These are phyloP conservation scores for Tamandua tetradactyla DNA, from an alignment of 2,797 vertebrate genomes.

Conservation along the genomic window DNA sequence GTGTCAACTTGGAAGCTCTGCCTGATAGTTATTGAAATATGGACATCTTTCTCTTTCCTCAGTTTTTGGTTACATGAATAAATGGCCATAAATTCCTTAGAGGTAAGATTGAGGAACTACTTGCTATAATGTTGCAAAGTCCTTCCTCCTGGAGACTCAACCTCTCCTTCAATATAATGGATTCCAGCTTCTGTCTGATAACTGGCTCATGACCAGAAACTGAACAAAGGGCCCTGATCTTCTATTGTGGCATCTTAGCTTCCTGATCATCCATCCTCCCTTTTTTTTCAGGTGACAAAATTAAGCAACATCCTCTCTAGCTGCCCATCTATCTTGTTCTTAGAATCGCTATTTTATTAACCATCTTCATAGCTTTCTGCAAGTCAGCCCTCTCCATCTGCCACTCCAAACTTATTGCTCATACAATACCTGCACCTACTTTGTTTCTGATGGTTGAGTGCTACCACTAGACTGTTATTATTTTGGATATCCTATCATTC, in stretches of 20 bases:
- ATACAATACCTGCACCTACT: background rate
- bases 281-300: conserved; percentile 4
- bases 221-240: background rate
- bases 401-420: background rate
- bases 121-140: background rate
- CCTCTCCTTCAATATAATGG: background rate
- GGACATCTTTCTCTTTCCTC: background rate
- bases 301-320: background rate
- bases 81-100: background rate
- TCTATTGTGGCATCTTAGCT: background rate
- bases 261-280: background rate
- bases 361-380: background rate
- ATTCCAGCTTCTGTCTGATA: background rate
- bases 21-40: background rate
- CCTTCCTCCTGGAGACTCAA: background rate
- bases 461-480: background rate
- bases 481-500: background rate
- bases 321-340: background rate
- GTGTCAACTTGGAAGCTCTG: background rate
- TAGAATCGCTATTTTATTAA: background rate
- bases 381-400: background rate
- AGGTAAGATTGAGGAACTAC: background rate
- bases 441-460: background rate
- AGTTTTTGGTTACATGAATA: background rate
- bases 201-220: background rate